Percentiles rank a stretch among this genome's conserved stretches.
Evolutionary conservation across 2,797 vertebrate genomes (phyloP).

Genomic region (Aselliscus stoliczkanus): DNA sequence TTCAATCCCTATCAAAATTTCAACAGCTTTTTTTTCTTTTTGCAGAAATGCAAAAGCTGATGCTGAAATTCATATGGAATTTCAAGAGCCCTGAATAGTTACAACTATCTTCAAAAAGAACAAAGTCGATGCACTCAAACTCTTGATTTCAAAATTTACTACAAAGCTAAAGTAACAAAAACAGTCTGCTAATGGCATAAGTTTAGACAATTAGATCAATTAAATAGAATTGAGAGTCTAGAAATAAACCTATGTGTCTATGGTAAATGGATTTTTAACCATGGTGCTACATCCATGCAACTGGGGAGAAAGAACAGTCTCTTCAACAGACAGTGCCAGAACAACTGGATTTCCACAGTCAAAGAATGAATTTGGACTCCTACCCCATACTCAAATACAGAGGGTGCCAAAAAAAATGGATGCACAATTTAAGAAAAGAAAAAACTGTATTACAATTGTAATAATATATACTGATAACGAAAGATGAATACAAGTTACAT

Average conservation of each 20-base stretch:
- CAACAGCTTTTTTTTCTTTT: not conserved
- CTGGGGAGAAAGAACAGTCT: not conserved
- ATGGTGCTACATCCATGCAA: not conserved
- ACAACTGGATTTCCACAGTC: not conserved
- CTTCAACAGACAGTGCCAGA: not conserved
- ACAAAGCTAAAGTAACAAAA: not conserved
- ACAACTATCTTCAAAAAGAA: not conserved
- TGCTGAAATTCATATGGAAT: not conserved
- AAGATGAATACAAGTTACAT: no score
- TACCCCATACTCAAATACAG: not conserved
- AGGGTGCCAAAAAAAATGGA: no score
- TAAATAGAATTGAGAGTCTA: not conserved
- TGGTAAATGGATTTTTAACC: not conserved
- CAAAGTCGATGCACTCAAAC: not conserved
- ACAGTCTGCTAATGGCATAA: not conserved
- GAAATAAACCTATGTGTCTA: not conserved
- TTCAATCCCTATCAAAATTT: not conserved
- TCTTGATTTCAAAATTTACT: not conserved
- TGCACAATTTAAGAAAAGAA: no score
- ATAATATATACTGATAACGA: no score
- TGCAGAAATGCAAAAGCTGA: not conserved
- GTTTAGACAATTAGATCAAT: not conserved
- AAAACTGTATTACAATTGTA: no score
- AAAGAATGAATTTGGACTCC: not conserved
- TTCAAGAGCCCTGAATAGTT: not conserved